Evolutionary conservation across 2,797 vertebrate genomes (phyloP).

Genomic region (Cynodonichthys magdalenae): DNA sequence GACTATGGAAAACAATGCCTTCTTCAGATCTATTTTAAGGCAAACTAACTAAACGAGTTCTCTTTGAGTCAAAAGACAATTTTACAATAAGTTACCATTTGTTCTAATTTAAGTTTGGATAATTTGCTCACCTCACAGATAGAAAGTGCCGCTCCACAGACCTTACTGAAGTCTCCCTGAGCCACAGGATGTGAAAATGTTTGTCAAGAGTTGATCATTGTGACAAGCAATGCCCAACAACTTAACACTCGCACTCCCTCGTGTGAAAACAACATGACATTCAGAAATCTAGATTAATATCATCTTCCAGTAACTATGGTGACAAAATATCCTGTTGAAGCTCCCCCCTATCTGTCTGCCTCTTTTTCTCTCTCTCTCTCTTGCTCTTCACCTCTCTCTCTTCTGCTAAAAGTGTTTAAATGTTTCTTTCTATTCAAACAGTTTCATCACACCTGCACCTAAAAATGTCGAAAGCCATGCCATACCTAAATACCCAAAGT

Average conservation of each 20-base stretch:
- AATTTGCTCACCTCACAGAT: slow-evolving; percentile 47
- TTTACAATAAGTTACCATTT: neutral
- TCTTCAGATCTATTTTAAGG: neutral
- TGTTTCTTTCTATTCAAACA: neutral
- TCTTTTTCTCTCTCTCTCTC: neutral
- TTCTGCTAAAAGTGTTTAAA: slow-evolving; percentile 22
- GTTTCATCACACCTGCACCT: slow-evolving; percentile 1
- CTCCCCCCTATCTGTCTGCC: slow-evolving; percentile 22
- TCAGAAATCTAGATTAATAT: slow-evolving; percentile 54
- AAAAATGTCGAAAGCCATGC: neutral
- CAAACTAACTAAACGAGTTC: neutral
- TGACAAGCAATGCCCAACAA: neutral
- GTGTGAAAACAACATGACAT: slow-evolving; percentile 86
- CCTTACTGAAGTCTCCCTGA: slow-evolving; percentile 12
- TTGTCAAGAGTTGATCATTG: neutral
- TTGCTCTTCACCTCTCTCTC: neutral
- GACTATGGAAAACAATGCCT: neutral
- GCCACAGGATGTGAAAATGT: slow-evolving; percentile 4
- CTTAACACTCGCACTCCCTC: slow-evolving; percentile 4
- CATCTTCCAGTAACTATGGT: slow-evolving; percentile 62
- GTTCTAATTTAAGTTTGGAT: neutral
- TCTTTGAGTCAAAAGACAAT: neutral
- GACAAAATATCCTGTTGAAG: slow-evolving; percentile 76
- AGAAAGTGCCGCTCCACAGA: slow-evolving; percentile 7
- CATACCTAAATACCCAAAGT: neutral